These are phyloP conservation scores for Epicauta chinensis DNA, from an alignment of 1,140 invertebrate genomes.

Conservation along the genomic window DNA sequence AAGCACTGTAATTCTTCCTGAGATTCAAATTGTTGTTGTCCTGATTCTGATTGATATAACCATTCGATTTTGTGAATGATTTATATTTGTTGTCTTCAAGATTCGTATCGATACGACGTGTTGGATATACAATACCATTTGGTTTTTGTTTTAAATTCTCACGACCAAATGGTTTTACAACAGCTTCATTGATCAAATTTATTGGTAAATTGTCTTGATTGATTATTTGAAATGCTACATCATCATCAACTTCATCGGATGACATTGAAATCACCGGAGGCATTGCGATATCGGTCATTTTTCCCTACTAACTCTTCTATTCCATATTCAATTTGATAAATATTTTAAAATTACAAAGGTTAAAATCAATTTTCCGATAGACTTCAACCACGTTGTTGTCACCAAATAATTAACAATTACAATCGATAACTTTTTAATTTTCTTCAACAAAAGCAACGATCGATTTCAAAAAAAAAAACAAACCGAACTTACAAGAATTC, in stretches of 20 bases:
- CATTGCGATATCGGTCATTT: slow-evolving; percentile 8
- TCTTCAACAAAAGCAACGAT: not conserved
- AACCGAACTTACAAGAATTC: too few relatives aligned
- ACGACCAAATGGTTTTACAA: slow-evolving; percentile 39
- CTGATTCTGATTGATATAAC: slow-evolving; percentile 25
- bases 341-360: not conserved
- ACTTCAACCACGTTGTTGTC: too few relatives aligned
- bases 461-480: too few relatives aligned
- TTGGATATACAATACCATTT: slow-evolving; percentile 48
- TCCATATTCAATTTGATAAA: not conserved
- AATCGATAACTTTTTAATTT: not conserved
- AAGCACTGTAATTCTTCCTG: slow-evolving; percentile 40
- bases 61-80: slow-evolving; percentile 36
- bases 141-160: slow-evolving; percentile 40
- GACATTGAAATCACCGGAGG: slow-evolving; percentile 25
- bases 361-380: not conserved
- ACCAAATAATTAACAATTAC: too few relatives aligned
- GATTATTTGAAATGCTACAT: slow-evolving; percentile 47
- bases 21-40: slow-evolving; percentile 24
- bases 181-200: slow-evolving; percentile 34
- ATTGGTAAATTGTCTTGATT: slow-evolving; percentile 43
- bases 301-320: not conserved
- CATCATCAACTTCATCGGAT: slow-evolving; percentile 39
- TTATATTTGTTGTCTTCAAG: slow-evolving; percentile 37
- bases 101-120: slow-evolving; percentile 37